Conservation (phyloP, 2,113 vertebrate species). For the Ciconia stormi region DNA sequence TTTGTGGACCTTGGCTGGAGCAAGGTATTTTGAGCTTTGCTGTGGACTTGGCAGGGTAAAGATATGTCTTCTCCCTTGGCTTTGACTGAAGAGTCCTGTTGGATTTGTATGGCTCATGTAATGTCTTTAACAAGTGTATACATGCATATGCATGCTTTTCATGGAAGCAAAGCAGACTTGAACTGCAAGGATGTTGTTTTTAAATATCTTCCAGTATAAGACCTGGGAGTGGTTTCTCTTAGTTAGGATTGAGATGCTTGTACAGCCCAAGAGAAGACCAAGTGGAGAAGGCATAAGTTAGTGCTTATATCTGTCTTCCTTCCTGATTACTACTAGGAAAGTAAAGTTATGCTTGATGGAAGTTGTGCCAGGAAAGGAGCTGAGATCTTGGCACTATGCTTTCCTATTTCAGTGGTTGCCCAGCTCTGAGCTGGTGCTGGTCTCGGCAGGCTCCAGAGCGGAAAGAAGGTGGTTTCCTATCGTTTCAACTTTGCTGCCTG, state of each 20-base stretch:
- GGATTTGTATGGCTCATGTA: neutral
- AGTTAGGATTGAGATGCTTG: neutral
- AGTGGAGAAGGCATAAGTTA: neutral
- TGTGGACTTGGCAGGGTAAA: neutral
- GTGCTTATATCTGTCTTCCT: neutral
- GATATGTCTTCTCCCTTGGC: neutral
- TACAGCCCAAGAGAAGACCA: neutral
- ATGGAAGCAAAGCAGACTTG: neutral
- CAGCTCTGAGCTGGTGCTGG: neutral
- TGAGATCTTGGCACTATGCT: neutral
- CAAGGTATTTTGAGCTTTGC: neutral
- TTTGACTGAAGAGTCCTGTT: neutral
- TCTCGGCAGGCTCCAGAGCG: neutral
- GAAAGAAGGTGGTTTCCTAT: constrained; percentile 16
- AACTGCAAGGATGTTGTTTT: neutral
- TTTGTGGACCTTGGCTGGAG: neutral
- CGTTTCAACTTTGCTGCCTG: neutral
- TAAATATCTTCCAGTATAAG: neutral
- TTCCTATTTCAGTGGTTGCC: neutral
- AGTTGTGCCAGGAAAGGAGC: constrained; percentile 3
- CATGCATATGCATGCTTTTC: neutral
- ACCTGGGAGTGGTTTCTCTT: neutral
- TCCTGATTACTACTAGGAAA: neutral
- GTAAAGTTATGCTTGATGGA: neutral
- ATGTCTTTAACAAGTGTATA: neutral